A percentile compares a stretch with the other conserved stretches of the same genome.
Conservation (phyloP, 2,113 vertebrate genomes). For the Sinocyclocheilus rhinocerous region DNA sequence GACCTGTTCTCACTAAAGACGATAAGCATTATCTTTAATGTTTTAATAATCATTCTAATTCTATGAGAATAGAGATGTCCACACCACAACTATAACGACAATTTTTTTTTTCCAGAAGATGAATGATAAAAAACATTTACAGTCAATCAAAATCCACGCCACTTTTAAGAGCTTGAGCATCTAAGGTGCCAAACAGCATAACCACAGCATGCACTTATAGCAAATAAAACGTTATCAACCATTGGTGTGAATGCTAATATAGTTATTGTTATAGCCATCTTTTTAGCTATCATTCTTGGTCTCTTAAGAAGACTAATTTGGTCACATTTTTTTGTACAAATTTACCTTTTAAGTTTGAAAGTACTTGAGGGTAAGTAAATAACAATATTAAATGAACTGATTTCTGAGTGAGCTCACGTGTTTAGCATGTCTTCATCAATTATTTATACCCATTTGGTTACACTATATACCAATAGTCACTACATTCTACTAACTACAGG, state of each 20-base stretch:
- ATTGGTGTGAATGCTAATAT: too few relatives aligned
- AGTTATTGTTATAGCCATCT: too few relatives aligned
- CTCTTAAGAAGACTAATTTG: too few relatives aligned
- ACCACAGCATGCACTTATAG: too few relatives aligned
- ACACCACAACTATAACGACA: not conserved
- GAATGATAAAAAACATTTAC: too few relatives aligned
- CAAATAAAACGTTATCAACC: too few relatives aligned
- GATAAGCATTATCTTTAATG: not conserved
- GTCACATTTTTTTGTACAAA: not conserved
- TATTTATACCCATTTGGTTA: not conserved
- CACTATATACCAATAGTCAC: too few relatives aligned
- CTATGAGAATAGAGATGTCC: not conserved
- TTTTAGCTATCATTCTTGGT: too few relatives aligned
- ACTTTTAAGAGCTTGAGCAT: too few relatives aligned
- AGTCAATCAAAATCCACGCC: too few relatives aligned
- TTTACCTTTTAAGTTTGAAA: not conserved
- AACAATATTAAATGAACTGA: not conserved
- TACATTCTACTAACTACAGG: too few relatives aligned
- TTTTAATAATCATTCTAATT: not conserved
- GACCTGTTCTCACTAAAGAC: not conserved
- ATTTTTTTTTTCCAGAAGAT: too few relatives aligned
- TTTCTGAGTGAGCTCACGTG: not conserved
- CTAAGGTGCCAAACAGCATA: not conserved
- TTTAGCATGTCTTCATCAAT: not conserved
- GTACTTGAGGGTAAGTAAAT: not conserved